These are phyloP conservation scores for Luscinia luscinia DNA, from an alignment of 2,797 vertebrate species.

Conservation along the genomic window DNA sequence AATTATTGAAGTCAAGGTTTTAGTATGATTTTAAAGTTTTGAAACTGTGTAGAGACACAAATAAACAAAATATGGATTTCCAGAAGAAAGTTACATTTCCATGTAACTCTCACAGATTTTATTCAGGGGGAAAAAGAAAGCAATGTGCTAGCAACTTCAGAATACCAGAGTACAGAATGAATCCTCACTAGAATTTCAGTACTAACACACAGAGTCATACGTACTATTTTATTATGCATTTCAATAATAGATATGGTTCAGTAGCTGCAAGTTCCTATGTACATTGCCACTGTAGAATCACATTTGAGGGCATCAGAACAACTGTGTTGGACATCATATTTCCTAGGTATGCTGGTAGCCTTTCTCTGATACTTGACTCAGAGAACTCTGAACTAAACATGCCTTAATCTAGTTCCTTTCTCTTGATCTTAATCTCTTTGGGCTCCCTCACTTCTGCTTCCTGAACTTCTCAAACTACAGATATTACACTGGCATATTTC, in stretches of 20 bases:
- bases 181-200: background rate
- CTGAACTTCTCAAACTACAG: background rate
- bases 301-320: background rate
- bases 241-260: background rate
- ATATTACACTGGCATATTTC: background rate
- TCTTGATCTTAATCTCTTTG: background rate
- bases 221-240: background rate
- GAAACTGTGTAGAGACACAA: background rate
- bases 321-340: background rate
- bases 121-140: background rate
- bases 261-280: background rate
- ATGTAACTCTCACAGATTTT: background rate
- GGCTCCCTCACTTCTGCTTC: background rate
- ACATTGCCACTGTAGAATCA: background rate
- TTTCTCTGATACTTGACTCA: background rate
- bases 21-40: background rate
- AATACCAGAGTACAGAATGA: background rate
- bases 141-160: background rate
- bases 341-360: background rate
- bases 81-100: background rate
- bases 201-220: background rate
- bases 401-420: background rate
- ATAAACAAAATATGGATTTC: background rate
- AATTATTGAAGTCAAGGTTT: background rate
- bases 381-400: background rate